Evolutionary conservation across 1,140 invertebrate genomes (phyloP).

Genomic region (Lycorma delicatula): DNA sequence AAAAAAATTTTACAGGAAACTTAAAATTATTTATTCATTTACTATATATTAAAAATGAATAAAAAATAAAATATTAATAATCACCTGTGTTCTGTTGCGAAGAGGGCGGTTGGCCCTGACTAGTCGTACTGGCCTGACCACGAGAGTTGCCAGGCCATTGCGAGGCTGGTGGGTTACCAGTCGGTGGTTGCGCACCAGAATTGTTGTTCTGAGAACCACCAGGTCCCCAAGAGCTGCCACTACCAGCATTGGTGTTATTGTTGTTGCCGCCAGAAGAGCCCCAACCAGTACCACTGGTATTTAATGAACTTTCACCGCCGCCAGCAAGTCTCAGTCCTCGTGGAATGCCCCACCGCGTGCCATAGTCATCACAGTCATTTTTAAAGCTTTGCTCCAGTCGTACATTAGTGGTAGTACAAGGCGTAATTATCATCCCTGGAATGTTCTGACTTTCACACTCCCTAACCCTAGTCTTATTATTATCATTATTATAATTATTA

Average conservation of each 20-base stretch:
- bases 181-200: background rate
- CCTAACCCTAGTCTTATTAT: constrained; percentile 23
- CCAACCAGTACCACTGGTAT: constrained; percentile 43
- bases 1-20: too few species aligned
- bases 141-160: too few species aligned
- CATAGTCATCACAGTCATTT: constrained; percentile 28
- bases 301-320: constrained; percentile 70
- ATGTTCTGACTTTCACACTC: constrained; percentile 48
- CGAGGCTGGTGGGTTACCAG: constrained; percentile 11
- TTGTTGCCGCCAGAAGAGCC: constrained; percentile 28
- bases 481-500: constrained; percentile 30
- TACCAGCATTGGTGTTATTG: constrained; percentile 33
- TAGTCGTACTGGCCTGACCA: too few species aligned
- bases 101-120: too few species aligned
- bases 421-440: constrained; percentile 47
- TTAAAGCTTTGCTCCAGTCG: constrained; percentile 24
- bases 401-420: constrained; percentile 49
- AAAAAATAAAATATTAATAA: too few species aligned
- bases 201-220: constrained; percentile 11
- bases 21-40: too few species aligned
- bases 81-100: too few species aligned
- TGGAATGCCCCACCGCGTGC: constrained; percentile 45
- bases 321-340: constrained; percentile 53
- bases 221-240: constrained; percentile 18
- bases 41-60: too few species aligned